A percentile compares a stretch with the other conserved stretches of the same genome.
Conservation (phyloP, 2,113 vertebrate genomes). For the Mustela nigripes region DNA sequence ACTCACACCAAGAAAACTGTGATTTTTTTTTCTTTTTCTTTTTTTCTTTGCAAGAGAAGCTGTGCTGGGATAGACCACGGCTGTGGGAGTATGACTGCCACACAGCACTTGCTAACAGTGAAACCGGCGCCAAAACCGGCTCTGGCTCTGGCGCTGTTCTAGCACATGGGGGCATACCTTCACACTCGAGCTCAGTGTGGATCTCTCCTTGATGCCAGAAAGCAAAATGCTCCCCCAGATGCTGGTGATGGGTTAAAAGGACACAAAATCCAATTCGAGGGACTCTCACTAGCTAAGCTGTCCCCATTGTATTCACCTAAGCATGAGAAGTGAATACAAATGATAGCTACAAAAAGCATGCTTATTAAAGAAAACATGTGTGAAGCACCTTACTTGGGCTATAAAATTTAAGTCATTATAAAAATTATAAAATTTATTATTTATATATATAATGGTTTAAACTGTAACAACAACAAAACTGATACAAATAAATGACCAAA, state of each 20-base stretch:
- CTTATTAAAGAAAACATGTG: background rate
- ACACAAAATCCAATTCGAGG: background rate
- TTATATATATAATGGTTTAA: background rate
- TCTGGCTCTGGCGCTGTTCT: rapidly evolving
- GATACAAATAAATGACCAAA: background rate
- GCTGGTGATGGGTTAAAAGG: background rate
- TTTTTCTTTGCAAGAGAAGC: background rate
- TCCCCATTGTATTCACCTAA: background rate
- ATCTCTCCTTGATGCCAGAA: background rate
- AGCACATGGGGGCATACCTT: background rate
- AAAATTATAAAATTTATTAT: background rate
- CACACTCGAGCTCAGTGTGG: background rate
- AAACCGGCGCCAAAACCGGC: background rate
- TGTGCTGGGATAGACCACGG: background rate
- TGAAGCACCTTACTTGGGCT: background rate
- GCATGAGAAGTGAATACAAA: background rate
- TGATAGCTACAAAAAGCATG: background rate
- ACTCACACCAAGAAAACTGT: background rate
- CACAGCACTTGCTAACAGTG: background rate
- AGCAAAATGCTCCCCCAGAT: background rate
- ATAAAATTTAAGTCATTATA: background rate
- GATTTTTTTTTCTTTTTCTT: background rate
- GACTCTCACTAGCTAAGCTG: background rate
- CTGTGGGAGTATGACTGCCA: background rate
- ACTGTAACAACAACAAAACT: background rate